Evolutionary conservation across 2,888 invertebrate species (phyloP).

Genomic region (Polyploca ridens): DNA sequence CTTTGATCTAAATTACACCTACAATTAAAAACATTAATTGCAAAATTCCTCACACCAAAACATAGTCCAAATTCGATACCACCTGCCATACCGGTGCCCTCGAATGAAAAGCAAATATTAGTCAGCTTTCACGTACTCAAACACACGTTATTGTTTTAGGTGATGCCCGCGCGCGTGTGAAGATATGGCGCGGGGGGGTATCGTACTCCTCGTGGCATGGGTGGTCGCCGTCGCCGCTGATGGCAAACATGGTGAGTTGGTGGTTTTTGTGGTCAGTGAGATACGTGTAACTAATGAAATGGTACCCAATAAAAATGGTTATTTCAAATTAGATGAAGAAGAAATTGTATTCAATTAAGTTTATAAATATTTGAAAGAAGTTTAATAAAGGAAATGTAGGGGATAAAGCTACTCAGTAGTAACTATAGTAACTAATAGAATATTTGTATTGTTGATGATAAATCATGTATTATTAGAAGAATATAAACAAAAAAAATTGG

Average conservation of each 20-base stretch:
- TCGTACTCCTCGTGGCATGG: constrained; percentile 77
- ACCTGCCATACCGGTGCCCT: constrained; percentile 33
- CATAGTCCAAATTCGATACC: constrained; percentile 18
- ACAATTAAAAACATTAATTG: background rate
- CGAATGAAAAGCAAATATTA: constrained; percentile 60
- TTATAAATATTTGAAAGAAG: too few relatives aligned
- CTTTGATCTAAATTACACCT: background rate
- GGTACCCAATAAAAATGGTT: too few relatives aligned
- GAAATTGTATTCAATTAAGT: too few relatives aligned
- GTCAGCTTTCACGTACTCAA: constrained; percentile 66
- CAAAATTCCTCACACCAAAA: background rate
- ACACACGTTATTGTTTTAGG: constrained; percentile 79
- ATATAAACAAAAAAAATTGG: too few relatives aligned
- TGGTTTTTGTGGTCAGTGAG: constrained; percentile 19
- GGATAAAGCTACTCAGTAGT: too few relatives aligned
- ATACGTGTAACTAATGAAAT: background rate
- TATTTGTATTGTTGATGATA: too few relatives aligned
- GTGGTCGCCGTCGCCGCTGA: constrained; percentile 74
- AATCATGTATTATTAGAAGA: too few relatives aligned
- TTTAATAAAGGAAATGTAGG: too few relatives aligned
- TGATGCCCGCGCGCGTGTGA: constrained; percentile 76
- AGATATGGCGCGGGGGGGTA: constrained; percentile 75
- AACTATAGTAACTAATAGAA: too few relatives aligned
- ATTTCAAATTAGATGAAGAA: too few relatives aligned
- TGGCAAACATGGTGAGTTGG: constrained; percentile 73